Evolutionary conservation across 2,797 vertebrate species (phyloP).

Genomic region (Muscicapa striata): DNA sequence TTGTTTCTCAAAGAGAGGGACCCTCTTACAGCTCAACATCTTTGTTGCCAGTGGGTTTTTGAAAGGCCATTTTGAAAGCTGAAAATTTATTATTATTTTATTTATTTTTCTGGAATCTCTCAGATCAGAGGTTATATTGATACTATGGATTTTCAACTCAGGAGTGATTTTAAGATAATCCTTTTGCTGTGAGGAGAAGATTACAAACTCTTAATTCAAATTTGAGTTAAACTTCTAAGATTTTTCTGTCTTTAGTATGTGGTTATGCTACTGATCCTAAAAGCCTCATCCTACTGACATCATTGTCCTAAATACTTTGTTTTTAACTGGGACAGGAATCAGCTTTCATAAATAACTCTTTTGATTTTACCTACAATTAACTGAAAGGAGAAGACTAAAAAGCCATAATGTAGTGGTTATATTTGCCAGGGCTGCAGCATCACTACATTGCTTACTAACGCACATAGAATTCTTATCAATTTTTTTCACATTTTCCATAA

Average conservation of each 20-base stretch:
- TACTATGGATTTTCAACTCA: background rate
- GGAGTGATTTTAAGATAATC: background rate
- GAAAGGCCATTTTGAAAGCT: background rate
- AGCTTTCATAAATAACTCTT: background rate
- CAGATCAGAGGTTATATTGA: background rate
- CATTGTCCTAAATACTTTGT: background rate
- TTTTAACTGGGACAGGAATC: background rate
- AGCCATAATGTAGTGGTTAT: rapidly evolving
- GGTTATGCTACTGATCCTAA: background rate
- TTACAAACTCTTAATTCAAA: background rate
- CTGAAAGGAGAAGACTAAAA: background rate
- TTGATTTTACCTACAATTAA: background rate
- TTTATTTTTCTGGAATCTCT: background rate
- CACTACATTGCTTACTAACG: background rate
- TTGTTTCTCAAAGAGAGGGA: background rate
- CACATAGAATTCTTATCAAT: background rate
- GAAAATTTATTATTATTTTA: background rate
- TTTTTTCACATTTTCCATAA: background rate
- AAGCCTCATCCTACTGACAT: background rate
- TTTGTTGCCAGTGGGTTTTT: background rate
- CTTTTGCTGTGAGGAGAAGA: background rate
- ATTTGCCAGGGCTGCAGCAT: background rate
- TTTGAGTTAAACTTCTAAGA: background rate
- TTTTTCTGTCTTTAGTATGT: background rate
- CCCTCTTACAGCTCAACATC: background rate